A percentile compares a stretch with the other conserved stretches of the same genome.
These are phyloP conservation scores for Heteronetta atricapilla DNA, from an alignment of 2,113 vertebrate species.

Conservation along the genomic window DNA sequence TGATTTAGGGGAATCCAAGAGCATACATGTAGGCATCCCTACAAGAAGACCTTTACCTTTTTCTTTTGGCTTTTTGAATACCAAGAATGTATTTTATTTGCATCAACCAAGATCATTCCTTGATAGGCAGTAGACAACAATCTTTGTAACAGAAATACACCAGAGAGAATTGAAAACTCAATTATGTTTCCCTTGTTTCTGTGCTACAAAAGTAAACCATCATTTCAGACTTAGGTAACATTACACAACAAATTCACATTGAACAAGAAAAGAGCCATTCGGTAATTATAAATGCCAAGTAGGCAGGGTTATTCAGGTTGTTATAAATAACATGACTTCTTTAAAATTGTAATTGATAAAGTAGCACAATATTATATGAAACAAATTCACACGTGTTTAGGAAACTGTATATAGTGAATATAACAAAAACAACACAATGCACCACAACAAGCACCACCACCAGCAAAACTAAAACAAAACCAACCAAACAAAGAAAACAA, in stretches of 20 bases:
- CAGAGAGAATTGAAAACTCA: not conserved
- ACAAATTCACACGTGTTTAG: not conserved
- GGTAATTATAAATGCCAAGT: not conserved
- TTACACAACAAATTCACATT: not conserved
- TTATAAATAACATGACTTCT: not conserved
- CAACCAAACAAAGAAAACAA: not conserved
- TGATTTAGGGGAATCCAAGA: not conserved
- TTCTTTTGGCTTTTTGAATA: not conserved
- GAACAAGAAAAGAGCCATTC: not conserved
- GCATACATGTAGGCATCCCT: not conserved
- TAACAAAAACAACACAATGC: not conserved
- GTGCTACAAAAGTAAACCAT: not conserved
- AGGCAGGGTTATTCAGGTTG: not conserved
- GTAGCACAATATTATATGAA: not conserved
- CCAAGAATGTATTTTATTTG: not conserved
- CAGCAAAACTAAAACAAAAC: no score
- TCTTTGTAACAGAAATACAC: not conserved
- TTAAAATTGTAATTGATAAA: not conserved
- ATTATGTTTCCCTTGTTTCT: not conserved
- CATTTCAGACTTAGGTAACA: not conserved
- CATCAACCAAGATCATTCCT: not conserved
- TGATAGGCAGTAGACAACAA: not conserved
- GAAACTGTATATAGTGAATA: not conserved
- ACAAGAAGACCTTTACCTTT: not conserved
- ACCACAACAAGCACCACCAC: no score